These are phyloP conservation scores for Drosophila ercepeae DNA, from an alignment of 1,140 invertebrate species.

Conservation along the genomic window DNA sequence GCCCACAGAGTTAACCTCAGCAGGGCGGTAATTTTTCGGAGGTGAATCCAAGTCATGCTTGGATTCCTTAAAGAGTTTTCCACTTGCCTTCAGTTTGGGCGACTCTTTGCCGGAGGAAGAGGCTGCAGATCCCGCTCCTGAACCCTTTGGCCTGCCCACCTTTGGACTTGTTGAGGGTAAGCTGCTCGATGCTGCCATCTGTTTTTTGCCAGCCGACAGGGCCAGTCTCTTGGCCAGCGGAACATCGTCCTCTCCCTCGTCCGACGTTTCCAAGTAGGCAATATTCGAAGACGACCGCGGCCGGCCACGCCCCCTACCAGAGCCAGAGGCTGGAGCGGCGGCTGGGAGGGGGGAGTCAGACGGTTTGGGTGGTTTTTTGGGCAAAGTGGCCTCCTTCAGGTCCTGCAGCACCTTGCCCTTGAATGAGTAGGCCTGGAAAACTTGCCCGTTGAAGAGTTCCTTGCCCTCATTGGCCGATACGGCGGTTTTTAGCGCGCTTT, in stretches of 20 bases:
- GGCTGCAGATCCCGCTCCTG: not conserved
- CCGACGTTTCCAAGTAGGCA: conserved; percentile 76
- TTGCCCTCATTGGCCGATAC: conserved; percentile 86
- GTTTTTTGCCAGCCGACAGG: conserved; percentile 63
- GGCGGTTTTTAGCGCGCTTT: conserved; percentile 85
- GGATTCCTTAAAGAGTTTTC: conserved; percentile 29
- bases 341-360: conserved; percentile 26
- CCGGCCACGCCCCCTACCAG: conserved; percentile 53
- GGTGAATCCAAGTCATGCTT: conserved; percentile 42
- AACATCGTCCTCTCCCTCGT: conserved; percentile 82
- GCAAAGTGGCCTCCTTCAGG: conserved; percentile 83
- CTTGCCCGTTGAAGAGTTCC: conserved; percentile 86
- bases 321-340: conserved; percentile 7
- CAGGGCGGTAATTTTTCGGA: conserved; percentile 85
- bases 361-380: conserved; percentile 85
- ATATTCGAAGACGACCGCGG: conserved; percentile 62
- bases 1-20: conserved; percentile 88
- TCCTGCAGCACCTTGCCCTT: conserved; percentile 81
- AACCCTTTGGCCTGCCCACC: conserved; percentile 31
- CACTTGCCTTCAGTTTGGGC: conserved; percentile 43
- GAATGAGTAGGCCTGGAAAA: conserved; percentile 85
- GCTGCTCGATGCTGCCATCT: conserved; percentile 34
- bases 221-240: conserved; percentile 81
- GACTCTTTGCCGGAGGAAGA: conserved; percentile 48
- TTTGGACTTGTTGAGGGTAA: conserved; percentile 15